Evolutionary conservation across 2,888 invertebrate species (phyloP).

Genomic region (Coelopa pilipes): DNA sequence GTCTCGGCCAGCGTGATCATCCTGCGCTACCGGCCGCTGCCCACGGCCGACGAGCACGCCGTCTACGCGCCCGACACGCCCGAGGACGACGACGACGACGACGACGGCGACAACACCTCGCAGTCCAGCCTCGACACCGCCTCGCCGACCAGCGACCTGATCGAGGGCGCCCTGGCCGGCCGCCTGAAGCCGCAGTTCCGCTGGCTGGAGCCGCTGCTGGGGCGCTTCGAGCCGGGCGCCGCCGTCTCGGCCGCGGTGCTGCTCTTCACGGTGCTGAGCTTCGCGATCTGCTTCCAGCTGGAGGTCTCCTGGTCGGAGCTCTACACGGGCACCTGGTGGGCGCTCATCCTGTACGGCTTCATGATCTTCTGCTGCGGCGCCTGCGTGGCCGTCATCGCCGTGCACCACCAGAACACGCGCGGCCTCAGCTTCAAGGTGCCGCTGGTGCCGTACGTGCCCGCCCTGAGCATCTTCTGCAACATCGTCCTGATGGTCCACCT

Average conservation of each 20-base stretch:
- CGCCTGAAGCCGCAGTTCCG: slow-evolving; percentile 78
- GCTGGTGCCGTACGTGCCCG: slow-evolving; percentile 81
- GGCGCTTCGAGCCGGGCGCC: slow-evolving; percentile 80
- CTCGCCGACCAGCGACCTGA: slow-evolving; percentile 70
- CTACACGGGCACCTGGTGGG: slow-evolving; percentile 75
- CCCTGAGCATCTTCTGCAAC: slow-evolving; percentile 83
- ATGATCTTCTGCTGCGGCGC: slow-evolving; percentile 73
- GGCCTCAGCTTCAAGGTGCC: slow-evolving; percentile 83
- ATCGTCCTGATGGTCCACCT: slow-evolving; percentile 86
- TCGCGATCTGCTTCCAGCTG: slow-evolving; percentile 77
- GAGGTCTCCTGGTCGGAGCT: slow-evolving; percentile 73
- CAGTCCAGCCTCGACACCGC: slow-evolving; percentile 73
- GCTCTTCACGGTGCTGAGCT: slow-evolving; percentile 74
- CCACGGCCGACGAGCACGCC: slow-evolving; percentile 68
- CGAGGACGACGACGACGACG: slow-evolving; percentile 70
- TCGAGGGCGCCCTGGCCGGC: slow-evolving; percentile 77
- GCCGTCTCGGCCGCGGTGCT: slow-evolving; percentile 80
- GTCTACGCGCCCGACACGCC: slow-evolving; percentile 70
- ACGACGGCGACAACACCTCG: slow-evolving; percentile 71
- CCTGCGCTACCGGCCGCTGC: slow-evolving; percentile 78
- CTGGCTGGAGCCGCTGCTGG: slow-evolving; percentile 79
- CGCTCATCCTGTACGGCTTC: slow-evolving; percentile 72
- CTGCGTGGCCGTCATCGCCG: slow-evolving; percentile 79
- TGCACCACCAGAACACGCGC: slow-evolving; percentile 79
- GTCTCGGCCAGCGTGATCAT: slow-evolving; percentile 92